These are phyloP conservation scores for Phragmatobia fuliginosa DNA, from an alignment of 2,888 invertebrate species.

Conservation along the genomic window DNA sequence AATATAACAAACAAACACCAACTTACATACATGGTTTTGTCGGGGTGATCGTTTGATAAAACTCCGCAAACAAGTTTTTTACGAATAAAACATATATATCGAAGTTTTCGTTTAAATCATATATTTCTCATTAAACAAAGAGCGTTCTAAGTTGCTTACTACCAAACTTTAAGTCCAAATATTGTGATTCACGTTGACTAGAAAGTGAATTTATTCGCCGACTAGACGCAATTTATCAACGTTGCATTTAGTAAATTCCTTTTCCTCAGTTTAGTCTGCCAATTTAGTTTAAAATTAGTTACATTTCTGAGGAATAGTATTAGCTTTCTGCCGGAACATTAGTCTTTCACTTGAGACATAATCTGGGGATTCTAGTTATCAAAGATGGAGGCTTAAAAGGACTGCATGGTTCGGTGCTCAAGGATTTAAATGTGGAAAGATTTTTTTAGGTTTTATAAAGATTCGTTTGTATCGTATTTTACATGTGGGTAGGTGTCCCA, in stretches of 20 bases:
- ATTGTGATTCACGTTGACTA: neutral
- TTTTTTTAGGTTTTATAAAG: neutral
- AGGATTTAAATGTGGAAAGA: slow-evolving; percentile 16
- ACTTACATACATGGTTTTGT: no score
- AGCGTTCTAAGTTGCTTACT: neutral
- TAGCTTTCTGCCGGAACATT: neutral
- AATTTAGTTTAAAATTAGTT: neutral
- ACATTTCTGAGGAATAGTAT: neutral
- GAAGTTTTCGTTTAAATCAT: neutral
- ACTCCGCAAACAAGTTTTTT: no score
- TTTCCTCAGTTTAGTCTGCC: neutral
- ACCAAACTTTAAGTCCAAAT: neutral
- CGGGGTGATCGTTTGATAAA: no score
- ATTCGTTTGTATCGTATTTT: no score
- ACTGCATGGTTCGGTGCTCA: slow-evolving; percentile 17
- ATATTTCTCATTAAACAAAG: neutral
- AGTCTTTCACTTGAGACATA: slow-evolving; percentile 13
- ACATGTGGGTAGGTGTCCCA: no score
- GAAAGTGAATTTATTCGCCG: neutral
- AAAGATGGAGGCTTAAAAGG: slow-evolving; percentile 11
- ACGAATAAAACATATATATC: neutral
- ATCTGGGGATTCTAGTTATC: slow-evolving; percentile 1
- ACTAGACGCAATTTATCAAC: slow-evolving; percentile 7
- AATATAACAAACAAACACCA: no score
- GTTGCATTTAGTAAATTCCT: slow-evolving; percentile 1